These are phyloP conservation scores for Cirrhinus mrigala DNA, from an alignment of 2,797 vertebrate genomes.

Conservation along the genomic window DNA sequence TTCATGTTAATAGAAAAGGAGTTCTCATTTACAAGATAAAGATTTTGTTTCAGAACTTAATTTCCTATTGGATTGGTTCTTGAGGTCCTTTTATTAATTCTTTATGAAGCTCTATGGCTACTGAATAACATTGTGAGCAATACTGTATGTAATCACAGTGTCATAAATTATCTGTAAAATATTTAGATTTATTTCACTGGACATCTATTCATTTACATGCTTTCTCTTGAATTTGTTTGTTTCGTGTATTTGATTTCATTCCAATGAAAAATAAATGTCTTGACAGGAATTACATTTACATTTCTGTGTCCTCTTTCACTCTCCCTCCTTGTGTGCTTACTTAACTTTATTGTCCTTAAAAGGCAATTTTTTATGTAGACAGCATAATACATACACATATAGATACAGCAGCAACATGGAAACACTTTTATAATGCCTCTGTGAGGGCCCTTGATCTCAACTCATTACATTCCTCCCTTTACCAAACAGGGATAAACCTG, in stretches of 20 bases:
- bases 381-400: too few species aligned
- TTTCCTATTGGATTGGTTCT: background rate
- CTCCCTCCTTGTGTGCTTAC: background rate
- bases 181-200: slow-evolving; percentile 23
- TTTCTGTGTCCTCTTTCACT: background rate
- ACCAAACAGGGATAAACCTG: background rate
- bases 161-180: slow-evolving; percentile 13
- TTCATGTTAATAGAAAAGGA: background rate
- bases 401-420: too few species aligned
- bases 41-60: background rate
- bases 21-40: background rate
- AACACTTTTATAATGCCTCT: background rate
- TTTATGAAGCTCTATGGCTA: background rate
- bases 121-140: slow-evolving; percentile 24
- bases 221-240: slow-evolving; percentile 26
- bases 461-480: background rate
- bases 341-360: too few species aligned
- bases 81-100: background rate
- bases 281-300: slow-evolving; percentile 18
- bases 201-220: background rate
- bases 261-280: slow-evolving; percentile 8
- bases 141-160: background rate
- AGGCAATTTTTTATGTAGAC: too few species aligned
- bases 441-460: background rate
- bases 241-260: slow-evolving; percentile 14